A percentile compares a stretch with the other conserved stretches of the same genome.
Conservation (phyloP, 2,797 vertebrate genomes). For the Propithecus deckenii region DNA sequence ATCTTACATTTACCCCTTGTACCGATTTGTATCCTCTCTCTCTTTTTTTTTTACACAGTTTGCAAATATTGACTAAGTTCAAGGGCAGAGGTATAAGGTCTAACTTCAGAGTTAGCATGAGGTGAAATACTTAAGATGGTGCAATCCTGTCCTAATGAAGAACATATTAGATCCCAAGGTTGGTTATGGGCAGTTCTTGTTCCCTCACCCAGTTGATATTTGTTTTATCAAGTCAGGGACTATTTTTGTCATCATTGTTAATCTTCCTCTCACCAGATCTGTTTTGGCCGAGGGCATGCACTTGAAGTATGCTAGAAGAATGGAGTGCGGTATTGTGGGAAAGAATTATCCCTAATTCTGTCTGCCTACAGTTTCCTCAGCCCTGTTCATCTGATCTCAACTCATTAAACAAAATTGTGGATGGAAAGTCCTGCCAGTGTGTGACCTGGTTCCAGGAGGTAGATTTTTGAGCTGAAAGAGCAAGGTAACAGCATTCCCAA, state of each 20-base stretch:
- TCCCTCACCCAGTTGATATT: conserved; percentile 72
- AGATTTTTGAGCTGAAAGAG: neutral
- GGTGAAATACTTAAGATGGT: conserved; percentile 77
- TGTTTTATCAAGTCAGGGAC: conserved; percentile 78
- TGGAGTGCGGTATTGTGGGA: conserved; percentile 63
- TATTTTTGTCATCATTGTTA: conserved; percentile 80
- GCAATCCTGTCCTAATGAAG: conserved; percentile 61
- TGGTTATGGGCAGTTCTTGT: conserved; percentile 60
- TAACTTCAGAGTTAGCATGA: conserved; percentile 72
- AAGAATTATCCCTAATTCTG: conserved; percentile 71
- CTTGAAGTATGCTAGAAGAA: conserved; percentile 78
- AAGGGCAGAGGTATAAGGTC: conserved; percentile 71
- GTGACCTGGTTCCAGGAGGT: neutral
- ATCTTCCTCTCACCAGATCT: conserved; percentile 75
- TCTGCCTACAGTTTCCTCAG: conserved; percentile 73
- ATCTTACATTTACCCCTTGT: conserved; percentile 36
- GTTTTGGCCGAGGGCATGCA: conserved; percentile 73
- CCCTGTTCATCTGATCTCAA: conserved; percentile 39
- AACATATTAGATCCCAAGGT: conserved; percentile 54
- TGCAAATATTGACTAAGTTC: conserved; percentile 80
- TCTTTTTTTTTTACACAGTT: neutral
- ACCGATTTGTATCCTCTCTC: neutral
- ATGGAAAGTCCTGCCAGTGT: neutral
- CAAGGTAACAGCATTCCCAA: neutral
- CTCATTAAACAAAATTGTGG: neutral